A percentile compares a stretch with the other conserved stretches of the same genome.
Conservation (phyloP, 2,888 invertebrate genomes). For the Hemistola chrysoprasaria region DNA sequence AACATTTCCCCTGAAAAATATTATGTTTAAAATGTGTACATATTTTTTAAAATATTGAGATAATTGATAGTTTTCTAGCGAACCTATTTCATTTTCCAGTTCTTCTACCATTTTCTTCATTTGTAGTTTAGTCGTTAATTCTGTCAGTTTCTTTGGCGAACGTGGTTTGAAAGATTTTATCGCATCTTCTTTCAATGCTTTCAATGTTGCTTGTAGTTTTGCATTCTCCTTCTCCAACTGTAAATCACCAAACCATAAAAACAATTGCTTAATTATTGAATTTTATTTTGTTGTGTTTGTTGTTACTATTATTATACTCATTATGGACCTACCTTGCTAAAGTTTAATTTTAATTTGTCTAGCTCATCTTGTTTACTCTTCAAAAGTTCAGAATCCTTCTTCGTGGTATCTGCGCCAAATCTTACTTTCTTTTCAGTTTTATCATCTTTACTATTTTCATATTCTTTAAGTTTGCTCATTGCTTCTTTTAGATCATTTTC, state of each 20-base stretch:
- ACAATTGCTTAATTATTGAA: too few relatives aligned
- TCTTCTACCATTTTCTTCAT: slow-evolving; percentile 93
- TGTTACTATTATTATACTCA: too few relatives aligned
- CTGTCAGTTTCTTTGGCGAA: slow-evolving; percentile 88
- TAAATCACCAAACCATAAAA: slow-evolving; percentile 8
- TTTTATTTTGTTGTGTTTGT: too few relatives aligned
- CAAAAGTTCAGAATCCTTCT: slow-evolving; percentile 67
- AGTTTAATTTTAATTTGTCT: slow-evolving; percentile 78
- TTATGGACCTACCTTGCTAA: slow-evolving; percentile 63
- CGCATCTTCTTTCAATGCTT: slow-evolving; percentile 84
- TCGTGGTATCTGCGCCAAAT: slow-evolving; percentile 61
- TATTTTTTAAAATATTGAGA: not conserved
- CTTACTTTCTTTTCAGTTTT: slow-evolving; percentile 78
- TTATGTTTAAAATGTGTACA: not conserved
- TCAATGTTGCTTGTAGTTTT: slow-evolving; percentile 84
- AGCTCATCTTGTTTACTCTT: slow-evolving; percentile 77
- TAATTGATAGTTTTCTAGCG: too few relatives aligned
- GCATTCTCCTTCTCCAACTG: slow-evolving; percentile 85
- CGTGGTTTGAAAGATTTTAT: slow-evolving; percentile 86
- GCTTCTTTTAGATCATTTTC: slow-evolving; percentile 85
- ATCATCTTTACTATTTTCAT: slow-evolving; percentile 74
- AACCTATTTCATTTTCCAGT: slow-evolving; percentile 92
- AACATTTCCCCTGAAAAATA: slow-evolving; percentile 78
- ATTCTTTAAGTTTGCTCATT: slow-evolving; percentile 79
- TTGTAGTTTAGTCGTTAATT: slow-evolving; percentile 87